A percentile compares a stretch with the other conserved stretches of the same genome.
Evolutionary conservation across 2,797 vertebrate genomes (phyloP).

Genomic region (Bryconaethiops microstoma): DNA sequence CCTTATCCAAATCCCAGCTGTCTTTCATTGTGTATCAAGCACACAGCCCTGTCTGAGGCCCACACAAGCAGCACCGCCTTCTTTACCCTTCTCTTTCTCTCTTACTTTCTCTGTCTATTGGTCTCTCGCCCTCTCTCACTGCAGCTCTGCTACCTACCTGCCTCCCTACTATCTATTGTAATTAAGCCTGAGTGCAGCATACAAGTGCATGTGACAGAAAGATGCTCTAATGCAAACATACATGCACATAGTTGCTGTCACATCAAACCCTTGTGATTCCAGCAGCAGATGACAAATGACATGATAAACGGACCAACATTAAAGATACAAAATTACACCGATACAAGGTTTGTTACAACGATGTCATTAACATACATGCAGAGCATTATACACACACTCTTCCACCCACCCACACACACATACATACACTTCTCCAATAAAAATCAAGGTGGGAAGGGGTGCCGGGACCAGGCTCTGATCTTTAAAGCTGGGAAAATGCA

Average conservation of each 20-base stretch:
- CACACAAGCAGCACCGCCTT: conserved; percentile 52
- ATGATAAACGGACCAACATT: not conserved
- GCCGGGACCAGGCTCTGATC: conserved; percentile 47
- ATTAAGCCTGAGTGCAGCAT: conserved; percentile 28
- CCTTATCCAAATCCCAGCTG: conserved; percentile 63
- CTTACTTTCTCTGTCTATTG: conserved; percentile 19
- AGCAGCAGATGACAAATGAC: not conserved
- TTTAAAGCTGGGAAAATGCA: conserved; percentile 57
- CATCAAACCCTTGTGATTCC: not conserved
- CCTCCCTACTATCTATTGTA: conserved; percentile 34
- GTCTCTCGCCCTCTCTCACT: conserved; percentile 3
- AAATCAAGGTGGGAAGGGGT: conserved; percentile 55
- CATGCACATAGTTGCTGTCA: not conserved
- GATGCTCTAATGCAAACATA: conserved; percentile 4
- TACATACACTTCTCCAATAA: conserved; percentile 65
- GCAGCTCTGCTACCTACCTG: conserved; percentile 29
- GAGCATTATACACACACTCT: not conserved
- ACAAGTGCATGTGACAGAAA: not conserved
- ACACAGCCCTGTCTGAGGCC: conserved; percentile 52
- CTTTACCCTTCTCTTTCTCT: conserved; percentile 30
- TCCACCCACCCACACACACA: conserved; percentile 29
- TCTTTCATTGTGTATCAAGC: conserved; percentile 52
- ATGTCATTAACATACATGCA: not conserved
- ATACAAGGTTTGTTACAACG: not conserved
- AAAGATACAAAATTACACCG: not conserved